phyloP scores from a whole-genome alignment of 2,888 invertebrate species.

The Parapristionchus giblindavisi region DNA sequence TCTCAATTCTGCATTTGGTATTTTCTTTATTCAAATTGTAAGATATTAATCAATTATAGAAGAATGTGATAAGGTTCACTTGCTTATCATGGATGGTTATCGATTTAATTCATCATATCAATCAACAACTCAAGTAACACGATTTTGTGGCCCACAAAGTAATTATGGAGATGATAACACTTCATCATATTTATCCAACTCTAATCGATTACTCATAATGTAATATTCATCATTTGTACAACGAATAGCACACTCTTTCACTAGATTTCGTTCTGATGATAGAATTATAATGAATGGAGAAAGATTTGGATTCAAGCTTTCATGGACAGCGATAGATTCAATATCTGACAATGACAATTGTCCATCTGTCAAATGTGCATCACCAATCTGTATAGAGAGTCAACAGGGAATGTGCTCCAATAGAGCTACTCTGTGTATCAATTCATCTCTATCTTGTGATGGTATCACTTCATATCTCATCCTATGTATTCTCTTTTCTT shows the following conservation, averaged over 20 bases:
- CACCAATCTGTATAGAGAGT: conserved; percentile 2
- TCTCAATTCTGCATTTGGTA: too few relatives aligned
- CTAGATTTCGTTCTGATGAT: conserved; percentile 1
- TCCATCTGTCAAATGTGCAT: conserved; percentile 7
- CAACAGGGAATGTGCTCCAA: conserved; percentile 15
- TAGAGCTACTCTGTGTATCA: conserved; percentile 15
- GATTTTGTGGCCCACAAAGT: background rate
- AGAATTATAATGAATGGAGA: background rate
- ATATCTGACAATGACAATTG: background rate
- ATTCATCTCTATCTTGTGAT: conserved; percentile 1
- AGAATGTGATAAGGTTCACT: background rate
- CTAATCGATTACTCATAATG: conserved; percentile 17
- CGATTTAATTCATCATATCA: background rate
- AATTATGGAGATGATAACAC: background rate
- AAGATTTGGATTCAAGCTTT: conserved; percentile 13
- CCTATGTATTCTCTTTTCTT: background rate
- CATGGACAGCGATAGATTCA: conserved; percentile 15
- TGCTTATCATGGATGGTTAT: conserved; percentile 13
- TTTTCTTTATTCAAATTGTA: background rate
- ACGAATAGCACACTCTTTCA: background rate
- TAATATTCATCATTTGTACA: background rate
- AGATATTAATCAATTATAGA: background rate
- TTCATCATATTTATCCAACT: background rate
- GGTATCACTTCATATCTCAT: background rate
- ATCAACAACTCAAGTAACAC: background rate